Evolutionary conservation across 2,797 vertebrate species (phyloP).

Genomic region (Lepilemur ruficaudatus): DNA sequence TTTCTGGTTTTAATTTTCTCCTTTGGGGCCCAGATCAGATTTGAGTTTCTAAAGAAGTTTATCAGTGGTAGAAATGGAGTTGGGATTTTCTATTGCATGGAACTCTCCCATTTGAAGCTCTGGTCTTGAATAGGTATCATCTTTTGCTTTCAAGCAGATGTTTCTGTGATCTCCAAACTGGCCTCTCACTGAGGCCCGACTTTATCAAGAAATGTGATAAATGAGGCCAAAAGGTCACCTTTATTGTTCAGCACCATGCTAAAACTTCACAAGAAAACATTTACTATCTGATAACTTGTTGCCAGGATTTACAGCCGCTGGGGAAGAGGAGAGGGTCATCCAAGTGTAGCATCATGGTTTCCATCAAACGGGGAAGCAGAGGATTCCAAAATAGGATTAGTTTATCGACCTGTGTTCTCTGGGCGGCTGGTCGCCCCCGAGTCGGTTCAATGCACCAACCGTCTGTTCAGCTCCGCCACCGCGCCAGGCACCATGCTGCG

Average conservation of each 20-base stretch:
- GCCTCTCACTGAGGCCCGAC: background rate
- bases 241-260: background rate
- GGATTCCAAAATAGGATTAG: background rate
- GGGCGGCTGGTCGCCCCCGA: background rate
- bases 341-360: background rate
- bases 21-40: conserved; percentile 13
- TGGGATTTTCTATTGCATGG: background rate
- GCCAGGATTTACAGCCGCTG: background rate
- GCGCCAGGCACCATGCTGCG: background rate
- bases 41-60: background rate
- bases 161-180: background rate
- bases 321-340: background rate
- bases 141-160: background rate
- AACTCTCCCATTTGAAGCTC: background rate
- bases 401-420: background rate
- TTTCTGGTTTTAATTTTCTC: conserved; percentile 63
- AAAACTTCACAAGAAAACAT: conserved; percentile 29
- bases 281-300: background rate
- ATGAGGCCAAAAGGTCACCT: background rate
- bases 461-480: background rate
- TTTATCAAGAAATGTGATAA: background rate
- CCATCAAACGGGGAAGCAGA: background rate
- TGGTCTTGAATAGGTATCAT: background rate
- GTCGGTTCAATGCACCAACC: accelerated
- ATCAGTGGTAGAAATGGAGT: background rate